phyloP scores from a whole-genome alignment of 2,888 invertebrate genomes.

The Drosophila bunnanda region DNA sequence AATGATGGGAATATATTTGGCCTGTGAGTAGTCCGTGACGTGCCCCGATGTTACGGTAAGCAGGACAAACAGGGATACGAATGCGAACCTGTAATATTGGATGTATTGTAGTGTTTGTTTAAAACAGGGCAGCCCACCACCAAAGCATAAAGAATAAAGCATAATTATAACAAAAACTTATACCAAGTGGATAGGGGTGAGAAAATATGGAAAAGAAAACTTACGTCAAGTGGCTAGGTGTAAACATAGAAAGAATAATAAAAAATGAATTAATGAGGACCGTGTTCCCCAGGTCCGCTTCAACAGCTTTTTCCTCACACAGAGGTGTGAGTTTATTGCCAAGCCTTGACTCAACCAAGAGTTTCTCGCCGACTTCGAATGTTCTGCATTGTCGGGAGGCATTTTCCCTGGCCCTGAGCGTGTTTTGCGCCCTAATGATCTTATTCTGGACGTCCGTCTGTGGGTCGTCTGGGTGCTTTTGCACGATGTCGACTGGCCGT shows the following conservation, averaged over 20 bases:
- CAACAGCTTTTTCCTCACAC: background rate
- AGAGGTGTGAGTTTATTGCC: background rate
- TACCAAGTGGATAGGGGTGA: background rate
- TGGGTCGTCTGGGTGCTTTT: background rate
- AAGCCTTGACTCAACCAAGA: background rate
- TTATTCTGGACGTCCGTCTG: background rate
- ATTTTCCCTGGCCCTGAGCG: background rate
- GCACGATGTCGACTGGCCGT: background rate
- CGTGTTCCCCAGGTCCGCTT: too few relatives aligned
- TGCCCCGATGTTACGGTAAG: too few relatives aligned
- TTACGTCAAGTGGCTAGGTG: background rate
- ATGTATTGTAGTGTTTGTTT: conserved; percentile 1
- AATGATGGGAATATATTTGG: too few relatives aligned
- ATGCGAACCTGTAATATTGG: conserved; percentile 4
- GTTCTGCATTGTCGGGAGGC: background rate
- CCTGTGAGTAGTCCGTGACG: too few relatives aligned
- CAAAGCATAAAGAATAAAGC: background rate
- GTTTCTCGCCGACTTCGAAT: background rate
- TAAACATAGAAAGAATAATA: background rate
- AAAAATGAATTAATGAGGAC: too few relatives aligned
- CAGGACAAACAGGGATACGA: background rate
- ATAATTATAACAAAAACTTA: conserved; percentile 1
- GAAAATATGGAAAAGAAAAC: background rate
- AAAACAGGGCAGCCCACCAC: background rate
- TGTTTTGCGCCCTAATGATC: background rate